Percentiles rank a stretch among this genome's conserved stretches.
phyloP scores from a whole-genome alignment of 2,113 vertebrate genomes.

The Myrmecophaga tridactyla region DNA sequence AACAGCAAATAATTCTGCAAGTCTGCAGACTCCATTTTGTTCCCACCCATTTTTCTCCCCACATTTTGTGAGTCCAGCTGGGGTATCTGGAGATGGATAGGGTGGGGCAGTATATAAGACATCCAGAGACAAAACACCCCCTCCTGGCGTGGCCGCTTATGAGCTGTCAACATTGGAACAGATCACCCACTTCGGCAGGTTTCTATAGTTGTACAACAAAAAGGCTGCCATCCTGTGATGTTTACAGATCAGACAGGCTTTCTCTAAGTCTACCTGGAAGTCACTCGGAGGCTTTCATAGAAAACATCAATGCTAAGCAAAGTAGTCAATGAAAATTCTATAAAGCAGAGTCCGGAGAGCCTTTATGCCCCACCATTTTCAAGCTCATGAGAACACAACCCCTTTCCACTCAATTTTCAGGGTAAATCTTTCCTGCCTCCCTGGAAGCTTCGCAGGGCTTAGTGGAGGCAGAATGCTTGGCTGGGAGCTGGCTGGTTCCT shows the following conservation, averaged over 20 bases:
- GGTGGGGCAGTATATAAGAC: rapidly evolving
- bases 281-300: rapidly evolving
- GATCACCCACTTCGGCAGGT: neutral
- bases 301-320: neutral
- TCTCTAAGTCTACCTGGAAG: neutral
- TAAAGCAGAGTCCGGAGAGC: neutral
- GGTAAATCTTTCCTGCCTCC: neutral
- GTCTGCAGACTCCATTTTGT: rapidly evolving
- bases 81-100: rapidly evolving
- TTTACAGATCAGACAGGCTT: neutral
- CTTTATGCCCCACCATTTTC: rapidly evolving
- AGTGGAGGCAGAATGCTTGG: rapidly evolving
- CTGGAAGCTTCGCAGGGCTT: rapidly evolving
- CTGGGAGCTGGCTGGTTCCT: no score
- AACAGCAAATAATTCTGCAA: rapidly evolving
- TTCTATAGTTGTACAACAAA: no score
- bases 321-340: rapidly evolving
- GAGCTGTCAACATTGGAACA: neutral
- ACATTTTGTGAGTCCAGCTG: no score
- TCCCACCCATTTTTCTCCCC: rapidly evolving
- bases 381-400: rapidly evolving
- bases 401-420: rapidly evolving
- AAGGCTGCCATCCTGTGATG: rapidly evolving
- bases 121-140: rapidly evolving
- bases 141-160: rapidly evolving